Conservation (phyloP, 2,797 vertebrate genomes). For the Oreortyx pictus region DNA sequence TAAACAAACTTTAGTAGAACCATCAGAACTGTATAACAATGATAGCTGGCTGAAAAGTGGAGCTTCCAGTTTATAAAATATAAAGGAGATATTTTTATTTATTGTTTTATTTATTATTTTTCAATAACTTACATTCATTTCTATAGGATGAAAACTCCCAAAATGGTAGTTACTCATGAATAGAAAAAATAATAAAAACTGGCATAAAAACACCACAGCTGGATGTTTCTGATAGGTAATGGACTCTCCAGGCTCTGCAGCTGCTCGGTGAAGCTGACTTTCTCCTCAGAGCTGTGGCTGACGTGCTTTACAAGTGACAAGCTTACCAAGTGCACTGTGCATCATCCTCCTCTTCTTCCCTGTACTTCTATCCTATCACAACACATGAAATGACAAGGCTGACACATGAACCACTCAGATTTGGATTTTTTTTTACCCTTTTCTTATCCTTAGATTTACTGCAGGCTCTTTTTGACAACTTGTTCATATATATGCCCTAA, state of each 20-base stretch:
- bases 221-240: neutral
- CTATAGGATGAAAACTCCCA: neutral
- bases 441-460: neutral
- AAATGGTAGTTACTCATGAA: neutral
- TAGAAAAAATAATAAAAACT: neutral
- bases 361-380: neutral
- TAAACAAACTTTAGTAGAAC: neutral
- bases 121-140: neutral
- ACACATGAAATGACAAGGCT: neutral
- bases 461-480: neutral
- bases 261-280: neutral
- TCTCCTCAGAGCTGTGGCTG: neutral
- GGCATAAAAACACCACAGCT: neutral
- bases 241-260: neutral
- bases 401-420: neutral
- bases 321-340: neutral
- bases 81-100: neutral
- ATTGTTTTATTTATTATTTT: neutral
- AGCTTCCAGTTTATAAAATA: neutral
- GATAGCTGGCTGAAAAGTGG: neutral
- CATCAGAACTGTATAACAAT: fast-evolving
- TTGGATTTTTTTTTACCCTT: neutral
- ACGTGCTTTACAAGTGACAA: neutral
- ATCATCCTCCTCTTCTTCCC: neutral
- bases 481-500: neutral